Evolutionary conservation across 2,797 vertebrate genomes (phyloP).

Genomic region (Takifugu rubripes): DNA sequence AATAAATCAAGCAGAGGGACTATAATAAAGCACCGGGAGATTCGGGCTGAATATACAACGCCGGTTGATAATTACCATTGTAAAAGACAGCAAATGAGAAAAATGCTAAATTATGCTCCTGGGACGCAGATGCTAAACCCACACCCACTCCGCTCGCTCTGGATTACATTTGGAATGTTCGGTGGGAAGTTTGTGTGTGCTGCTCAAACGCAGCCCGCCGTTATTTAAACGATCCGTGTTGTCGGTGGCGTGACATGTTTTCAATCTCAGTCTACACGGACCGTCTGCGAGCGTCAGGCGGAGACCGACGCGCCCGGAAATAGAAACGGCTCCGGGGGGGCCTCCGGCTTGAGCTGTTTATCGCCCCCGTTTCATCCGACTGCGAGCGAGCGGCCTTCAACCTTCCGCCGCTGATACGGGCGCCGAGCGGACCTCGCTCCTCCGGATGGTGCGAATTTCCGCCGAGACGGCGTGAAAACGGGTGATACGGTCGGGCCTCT

Average conservation of each 20-base stretch:
- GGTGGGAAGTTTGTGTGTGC: neutral
- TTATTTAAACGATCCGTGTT: neutral
- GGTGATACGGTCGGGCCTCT: conserved; percentile 34
- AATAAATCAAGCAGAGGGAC: conserved; percentile 49
- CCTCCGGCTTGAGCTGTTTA: conserved; percentile 50
- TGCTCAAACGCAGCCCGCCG: neutral
- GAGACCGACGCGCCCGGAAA: conserved; percentile 15
- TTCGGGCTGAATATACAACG: conserved; percentile 54
- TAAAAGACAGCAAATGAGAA: conserved; percentile 49
- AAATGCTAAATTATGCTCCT: conserved; percentile 41
- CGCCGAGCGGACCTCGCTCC: conserved; percentile 40
- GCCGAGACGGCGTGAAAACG: conserved; percentile 27
- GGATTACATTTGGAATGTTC: conserved; percentile 1
- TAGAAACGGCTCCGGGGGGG: conserved; percentile 32
- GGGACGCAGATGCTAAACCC: conserved; percentile 31
- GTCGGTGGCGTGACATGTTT: conserved; percentile 9
- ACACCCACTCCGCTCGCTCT: conserved; percentile 10
- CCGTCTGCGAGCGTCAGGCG: conserved; percentile 1
- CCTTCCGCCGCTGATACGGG: conserved; percentile 46
- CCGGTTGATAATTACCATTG: conserved; percentile 54
- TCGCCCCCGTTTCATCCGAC: conserved; percentile 46
- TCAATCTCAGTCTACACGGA: conserved; percentile 20
- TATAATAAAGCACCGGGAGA: conserved; percentile 52
- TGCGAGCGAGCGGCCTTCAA: conserved; percentile 36
- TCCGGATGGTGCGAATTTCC: conserved; percentile 30